These are phyloP conservation scores for Microplitis demolitor DNA, from an alignment of 1,140 invertebrate genomes.

Conservation along the genomic window DNA sequence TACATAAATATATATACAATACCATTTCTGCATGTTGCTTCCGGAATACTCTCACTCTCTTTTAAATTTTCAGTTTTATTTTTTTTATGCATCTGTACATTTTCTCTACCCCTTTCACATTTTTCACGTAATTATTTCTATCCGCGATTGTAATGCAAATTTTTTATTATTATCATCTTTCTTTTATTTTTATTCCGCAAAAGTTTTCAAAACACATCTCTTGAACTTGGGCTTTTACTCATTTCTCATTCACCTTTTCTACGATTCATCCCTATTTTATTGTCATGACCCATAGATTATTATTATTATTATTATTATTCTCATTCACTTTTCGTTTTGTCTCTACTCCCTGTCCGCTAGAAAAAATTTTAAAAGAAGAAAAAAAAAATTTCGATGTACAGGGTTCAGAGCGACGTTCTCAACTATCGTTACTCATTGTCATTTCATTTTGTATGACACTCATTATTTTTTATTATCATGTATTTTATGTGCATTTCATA, in stretches of 20 bases:
- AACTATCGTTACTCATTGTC: background rate
- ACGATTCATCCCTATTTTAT: background rate
- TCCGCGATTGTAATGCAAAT: slow-evolving; percentile 59
- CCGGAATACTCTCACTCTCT: slow-evolving; percentile 22
- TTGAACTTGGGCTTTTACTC: slow-evolving; percentile 8
- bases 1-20: background rate
- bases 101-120: slow-evolving; percentile 36
- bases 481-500: background rate
- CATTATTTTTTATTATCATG: background rate
- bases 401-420: background rate
- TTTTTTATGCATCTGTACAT: background rate
- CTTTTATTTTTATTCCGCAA: background rate
- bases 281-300: background rate
- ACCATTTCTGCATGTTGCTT: slow-evolving; percentile 20
- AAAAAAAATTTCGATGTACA: background rate
- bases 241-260: background rate
- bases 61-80: background rate
- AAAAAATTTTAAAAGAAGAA: background rate
- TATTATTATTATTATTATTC: background rate
- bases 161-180: slow-evolving; percentile 47
- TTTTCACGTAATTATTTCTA: slow-evolving; percentile 59
- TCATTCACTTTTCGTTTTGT: background rate
- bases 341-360: background rate
- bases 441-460: background rate
- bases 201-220: slow-evolving; percentile 29